Base-by-base conservation (phyloP, 1,140 invertebrate species). In the Lineus longissimus region DNA sequence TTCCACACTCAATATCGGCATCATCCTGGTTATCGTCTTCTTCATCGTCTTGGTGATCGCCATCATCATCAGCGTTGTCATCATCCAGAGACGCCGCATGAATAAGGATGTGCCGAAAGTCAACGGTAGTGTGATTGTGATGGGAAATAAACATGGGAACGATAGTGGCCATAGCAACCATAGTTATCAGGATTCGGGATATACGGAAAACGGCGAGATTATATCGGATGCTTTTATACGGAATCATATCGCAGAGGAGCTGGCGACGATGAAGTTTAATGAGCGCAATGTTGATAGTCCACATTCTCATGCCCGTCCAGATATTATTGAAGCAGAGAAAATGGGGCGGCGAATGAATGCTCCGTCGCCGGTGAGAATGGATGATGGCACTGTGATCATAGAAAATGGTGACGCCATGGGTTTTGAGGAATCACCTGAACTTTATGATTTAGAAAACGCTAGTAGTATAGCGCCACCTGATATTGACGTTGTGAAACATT, bases 401-500 rank as follows among this genome's bases (percentile, higher is more conserved):
- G 70, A 75, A 63, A 78, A 75, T 72, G 73, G 23, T 87, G 86
- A 75, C 85, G 62, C 83, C 90, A 40, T 86, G 86, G 62, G 86
- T 88, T 67, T 76, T 58, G 74, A 76, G 0, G 93, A 96, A 77
- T 86, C 91, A 67, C 93, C 94, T 0, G 95, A 97, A 77, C 94
- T 95, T 76, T 97, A 98, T 74, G 95, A 98, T 78, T 82, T 98
- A 59, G 95, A 98, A 81, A 97, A 97, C 81, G 93, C 94, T 0
- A 95, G 93, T 77, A 95, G 93, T 0, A 97, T 98, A 68, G 95
- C 95, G 0, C 94, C 95, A 0, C 95, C 93, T 13, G 95, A 97
- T 79, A 96, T 97, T 51, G 95, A 97, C 75, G 93, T 97, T 64
- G 92, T 95, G 0, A 95, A 95, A 73, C 94, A 97, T 78, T 97